Conservation (phyloP, 2,113 vertebrate genomes). For the Menura novaehollandiae region DNA sequence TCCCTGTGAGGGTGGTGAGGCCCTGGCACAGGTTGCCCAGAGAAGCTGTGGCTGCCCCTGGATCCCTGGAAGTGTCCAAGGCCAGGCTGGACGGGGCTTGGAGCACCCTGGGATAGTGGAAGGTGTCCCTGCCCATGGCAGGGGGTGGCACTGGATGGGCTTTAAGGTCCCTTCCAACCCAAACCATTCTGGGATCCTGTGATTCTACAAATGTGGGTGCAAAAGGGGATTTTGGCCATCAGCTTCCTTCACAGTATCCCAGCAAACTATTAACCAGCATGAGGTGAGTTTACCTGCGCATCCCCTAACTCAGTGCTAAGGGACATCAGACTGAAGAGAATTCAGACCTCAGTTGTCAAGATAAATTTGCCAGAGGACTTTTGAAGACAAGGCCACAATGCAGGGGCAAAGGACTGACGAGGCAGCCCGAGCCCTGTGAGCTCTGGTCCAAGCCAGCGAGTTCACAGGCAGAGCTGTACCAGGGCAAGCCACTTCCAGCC, state of each 20-base stretch:
- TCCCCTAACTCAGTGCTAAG: neutral
- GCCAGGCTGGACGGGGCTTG: rapidly evolving
- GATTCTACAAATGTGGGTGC: neutral
- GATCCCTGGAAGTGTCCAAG: neutral
- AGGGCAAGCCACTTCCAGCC: neutral
- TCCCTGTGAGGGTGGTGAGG: rapidly evolving
- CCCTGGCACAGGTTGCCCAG: neutral
- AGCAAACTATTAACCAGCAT: neutral
- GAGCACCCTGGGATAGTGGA: rapidly evolving
- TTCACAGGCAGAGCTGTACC: neutral
- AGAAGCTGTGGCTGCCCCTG: neutral
- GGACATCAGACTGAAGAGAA: neutral
- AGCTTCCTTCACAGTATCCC: neutral
- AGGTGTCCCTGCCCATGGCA: neutral
- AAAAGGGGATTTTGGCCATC: rapidly evolving
- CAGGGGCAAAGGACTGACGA: rapidly evolving
- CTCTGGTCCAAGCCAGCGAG: too few species aligned
- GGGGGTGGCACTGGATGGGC: neutral
- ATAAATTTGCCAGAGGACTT: neutral
- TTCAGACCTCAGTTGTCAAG: neutral
- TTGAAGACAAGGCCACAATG: neutral
- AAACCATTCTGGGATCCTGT: neutral
- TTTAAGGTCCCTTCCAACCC: neutral
- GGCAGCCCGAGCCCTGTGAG: neutral
- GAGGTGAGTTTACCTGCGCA: neutral